Conservation (phyloP, 2,113 vertebrate species). For the Gorsachius goisagi region DNA sequence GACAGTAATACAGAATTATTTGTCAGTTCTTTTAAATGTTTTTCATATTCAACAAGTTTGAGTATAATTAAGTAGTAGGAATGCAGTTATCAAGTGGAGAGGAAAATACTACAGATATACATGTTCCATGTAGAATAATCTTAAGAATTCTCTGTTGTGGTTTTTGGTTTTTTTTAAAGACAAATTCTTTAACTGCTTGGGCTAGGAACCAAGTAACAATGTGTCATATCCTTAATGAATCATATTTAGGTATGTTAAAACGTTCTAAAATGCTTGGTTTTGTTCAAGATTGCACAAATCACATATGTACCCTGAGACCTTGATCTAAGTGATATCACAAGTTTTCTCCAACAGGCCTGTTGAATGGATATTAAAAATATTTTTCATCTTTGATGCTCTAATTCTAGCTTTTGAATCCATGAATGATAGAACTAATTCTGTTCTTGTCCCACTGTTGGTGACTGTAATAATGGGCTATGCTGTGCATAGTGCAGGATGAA, state of each 20-base stretch:
- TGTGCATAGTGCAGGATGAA: neutral
- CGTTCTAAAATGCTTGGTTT: neutral
- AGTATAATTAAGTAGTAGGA: neutral
- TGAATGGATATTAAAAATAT: neutral
- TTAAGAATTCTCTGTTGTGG: neutral
- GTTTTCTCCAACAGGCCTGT: neutral
- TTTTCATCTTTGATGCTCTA: neutral
- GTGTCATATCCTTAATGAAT: neutral
- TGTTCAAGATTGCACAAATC: neutral
- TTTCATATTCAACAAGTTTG: neutral
- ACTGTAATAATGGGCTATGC: neutral
- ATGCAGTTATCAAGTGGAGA: neutral
- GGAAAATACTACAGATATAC: neutral
- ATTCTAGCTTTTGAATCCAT: neutral
- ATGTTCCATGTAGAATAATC: neutral
- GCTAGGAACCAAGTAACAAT: neutral
- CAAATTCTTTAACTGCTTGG: neutral
- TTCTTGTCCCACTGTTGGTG: neutral
- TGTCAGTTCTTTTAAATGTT: neutral
- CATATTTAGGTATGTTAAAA: neutral
- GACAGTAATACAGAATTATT: neutral
- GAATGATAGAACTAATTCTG: neutral
- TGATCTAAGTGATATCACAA: neutral
- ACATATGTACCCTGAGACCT: neutral
- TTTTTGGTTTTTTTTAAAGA: neutral